Conservation (phyloP, 1,140 invertebrate species). For the Drosophila nikananu region DNA sequence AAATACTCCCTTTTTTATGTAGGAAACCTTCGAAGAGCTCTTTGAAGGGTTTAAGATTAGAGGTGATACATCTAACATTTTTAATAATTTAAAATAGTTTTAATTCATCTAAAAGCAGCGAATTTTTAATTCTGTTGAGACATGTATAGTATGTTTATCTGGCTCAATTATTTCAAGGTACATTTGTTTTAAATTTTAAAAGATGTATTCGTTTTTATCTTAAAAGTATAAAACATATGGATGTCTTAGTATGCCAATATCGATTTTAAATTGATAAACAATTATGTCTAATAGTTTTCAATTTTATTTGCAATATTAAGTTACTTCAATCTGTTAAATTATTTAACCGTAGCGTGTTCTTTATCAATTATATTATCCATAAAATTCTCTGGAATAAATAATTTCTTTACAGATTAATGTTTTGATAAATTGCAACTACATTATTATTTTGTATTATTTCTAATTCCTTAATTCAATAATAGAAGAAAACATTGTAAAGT, state of each 20-base stretch:
- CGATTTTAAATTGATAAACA: too few species aligned
- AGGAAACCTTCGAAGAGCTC: not conserved
- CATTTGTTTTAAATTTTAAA: not conserved
- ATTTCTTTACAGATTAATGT: not conserved
- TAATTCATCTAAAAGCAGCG: not conserved
- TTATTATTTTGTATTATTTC: not conserved
- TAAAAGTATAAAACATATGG: fast-evolving
- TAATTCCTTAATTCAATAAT: not conserved
- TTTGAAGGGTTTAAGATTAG: not conserved
- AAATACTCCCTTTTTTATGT: not conserved
- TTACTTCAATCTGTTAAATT: not conserved
- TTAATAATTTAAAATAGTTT: not conserved
- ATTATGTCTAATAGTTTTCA: too few species aligned
- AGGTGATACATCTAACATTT: not conserved
- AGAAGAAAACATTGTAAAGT: not conserved
- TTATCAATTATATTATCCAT: too few species aligned
- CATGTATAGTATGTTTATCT: not conserved
- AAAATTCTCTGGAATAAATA: not conserved
- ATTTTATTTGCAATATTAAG: not conserved
- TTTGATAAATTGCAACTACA: not conserved
- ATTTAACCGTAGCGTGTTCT: too few species aligned
- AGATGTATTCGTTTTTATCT: not conserved
- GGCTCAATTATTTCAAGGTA: not conserved
- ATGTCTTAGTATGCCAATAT: too few species aligned
- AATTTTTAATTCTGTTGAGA: not conserved